Evolutionary conservation across 2,113 vertebrate species (phyloP), one percentile per base, ranked within the genome.

Genomic region (Osmerus mordax): DNA sequence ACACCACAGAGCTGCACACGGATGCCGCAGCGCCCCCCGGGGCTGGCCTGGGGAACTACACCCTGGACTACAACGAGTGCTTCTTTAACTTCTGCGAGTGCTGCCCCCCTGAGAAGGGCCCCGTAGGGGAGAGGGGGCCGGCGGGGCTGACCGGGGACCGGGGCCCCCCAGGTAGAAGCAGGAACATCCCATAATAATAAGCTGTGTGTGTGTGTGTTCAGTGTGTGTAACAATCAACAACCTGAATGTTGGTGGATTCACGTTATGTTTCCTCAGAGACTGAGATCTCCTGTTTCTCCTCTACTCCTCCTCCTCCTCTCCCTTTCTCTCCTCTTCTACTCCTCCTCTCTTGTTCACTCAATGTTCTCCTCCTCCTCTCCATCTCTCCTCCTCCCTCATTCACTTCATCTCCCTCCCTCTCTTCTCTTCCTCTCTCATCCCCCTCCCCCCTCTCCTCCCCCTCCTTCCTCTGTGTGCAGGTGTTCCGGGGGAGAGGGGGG

Each of bases 51-150:
- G 93, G 93, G 66, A 97, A 95, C 73, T 93, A 91, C 80, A 94
- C 94, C 0, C 84, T 95, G 0, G 94, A 97, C 71, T 82, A 92
- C 0, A 92, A 87, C 0, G 94, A 95, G 76, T 96, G 95, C 84
- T 94, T 96, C 87, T 93, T 94, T 84, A 98, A 99, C 84, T 90
- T 96, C 80, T 99, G 96, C 68, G 95, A 93, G 74, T 99, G 97
- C 82, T 99, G 96, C 81, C 90, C 92, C 0, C 86, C 93, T 9
- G 59, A 83, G 1, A 69, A 11, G 13, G 95, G 94, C 0, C 91
- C 89, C 0, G 78, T 77, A 0, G 96, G 96, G 47, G 87, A 92
- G 0, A 87, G 32, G 16, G 95, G 96, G 63, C 77, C 86, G 58
- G 58, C 76, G 0, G 96, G 95, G 64, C 87, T 84, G 3, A 84